phyloP scores from a whole-genome alignment of 2,888 invertebrate species.

The Frankliniella intonsa region DNA sequence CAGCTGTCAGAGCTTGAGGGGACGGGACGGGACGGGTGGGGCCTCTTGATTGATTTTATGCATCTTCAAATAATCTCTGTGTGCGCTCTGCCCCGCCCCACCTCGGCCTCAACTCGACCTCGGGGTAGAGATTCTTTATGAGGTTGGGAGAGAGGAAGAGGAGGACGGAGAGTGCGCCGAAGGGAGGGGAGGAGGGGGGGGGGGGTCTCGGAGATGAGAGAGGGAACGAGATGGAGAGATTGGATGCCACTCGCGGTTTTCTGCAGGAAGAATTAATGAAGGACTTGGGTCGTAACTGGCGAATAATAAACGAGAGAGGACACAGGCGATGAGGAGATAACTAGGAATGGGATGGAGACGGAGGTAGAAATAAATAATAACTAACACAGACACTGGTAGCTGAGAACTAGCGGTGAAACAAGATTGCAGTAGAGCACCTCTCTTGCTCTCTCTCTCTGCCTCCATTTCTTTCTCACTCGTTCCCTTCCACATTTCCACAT shows the following conservation, averaged over 20 bases:
- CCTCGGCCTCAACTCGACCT: too few species aligned
- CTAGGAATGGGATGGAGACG: background rate
- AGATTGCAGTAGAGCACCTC: background rate
- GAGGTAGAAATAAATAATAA: too few species aligned
- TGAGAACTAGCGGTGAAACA: background rate
- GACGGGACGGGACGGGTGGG: background rate
- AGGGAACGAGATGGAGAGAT: background rate
- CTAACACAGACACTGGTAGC: too few species aligned
- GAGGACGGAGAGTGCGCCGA: background rate
- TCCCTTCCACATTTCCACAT: too few species aligned
- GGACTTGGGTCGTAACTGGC: slow-evolving; percentile 18
- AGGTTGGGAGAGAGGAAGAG: background rate
- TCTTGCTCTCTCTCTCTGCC: too few species aligned
- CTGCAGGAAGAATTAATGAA: slow-evolving; percentile 12
- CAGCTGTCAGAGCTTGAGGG: background rate
- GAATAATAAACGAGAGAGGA: slow-evolving; percentile 7
- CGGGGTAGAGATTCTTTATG: background rate
- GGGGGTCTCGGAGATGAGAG: background rate
- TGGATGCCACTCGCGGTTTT: slow-evolving; percentile 3
- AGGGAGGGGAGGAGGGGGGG: background rate
- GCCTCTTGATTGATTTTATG: slow-evolving; percentile 8
- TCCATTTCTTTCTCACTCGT: too few species aligned
- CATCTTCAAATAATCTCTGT: slow-evolving; percentile 16
- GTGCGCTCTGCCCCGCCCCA: background rate
- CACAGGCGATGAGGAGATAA: slow-evolving; percentile 14